phyloP scores from a whole-genome alignment of 2,888 invertebrate species.

The Embidobia sp. region DNA sequence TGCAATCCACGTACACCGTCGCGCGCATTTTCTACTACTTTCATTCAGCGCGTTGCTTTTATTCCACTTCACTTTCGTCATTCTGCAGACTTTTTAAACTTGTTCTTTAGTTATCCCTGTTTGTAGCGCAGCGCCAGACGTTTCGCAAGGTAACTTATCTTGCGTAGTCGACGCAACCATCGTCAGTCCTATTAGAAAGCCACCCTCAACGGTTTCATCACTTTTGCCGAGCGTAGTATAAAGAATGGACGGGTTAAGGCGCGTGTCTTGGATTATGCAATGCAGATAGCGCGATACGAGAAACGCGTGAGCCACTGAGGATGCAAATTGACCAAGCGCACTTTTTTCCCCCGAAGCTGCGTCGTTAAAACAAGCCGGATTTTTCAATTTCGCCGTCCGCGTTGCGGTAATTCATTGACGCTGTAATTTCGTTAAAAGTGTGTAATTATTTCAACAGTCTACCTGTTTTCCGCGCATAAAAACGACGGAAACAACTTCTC shows the following conservation, averaged over 20 bases:
- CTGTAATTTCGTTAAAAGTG: neutral
- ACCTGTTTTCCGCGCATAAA: too few species aligned
- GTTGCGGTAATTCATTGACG: conserved; percentile 6
- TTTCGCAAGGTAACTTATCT: conserved; percentile 49
- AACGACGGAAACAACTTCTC: too few species aligned
- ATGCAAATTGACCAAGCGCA: conserved; percentile 36
- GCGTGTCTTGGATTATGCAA: conserved; percentile 63
- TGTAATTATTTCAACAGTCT: conserved; percentile 11
- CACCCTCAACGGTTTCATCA: conserved; percentile 49
- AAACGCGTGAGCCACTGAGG: conserved; percentile 33
- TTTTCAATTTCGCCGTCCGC: conserved; percentile 7
- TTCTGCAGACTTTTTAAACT: conserved; percentile 21
- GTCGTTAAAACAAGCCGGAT: conserved; percentile 17
- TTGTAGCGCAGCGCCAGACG: conserved; percentile 37
- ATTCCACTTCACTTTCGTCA: conserved; percentile 19
- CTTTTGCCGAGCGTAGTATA: conserved; percentile 33
- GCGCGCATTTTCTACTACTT: conserved; percentile 15
- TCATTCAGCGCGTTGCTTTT: conserved; percentile 24
- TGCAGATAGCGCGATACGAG: conserved; percentile 45
- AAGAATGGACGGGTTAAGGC: conserved; percentile 63
- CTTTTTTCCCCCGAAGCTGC: conserved; percentile 6
- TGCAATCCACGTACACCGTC: too few species aligned
- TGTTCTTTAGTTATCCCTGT: conserved; percentile 11
- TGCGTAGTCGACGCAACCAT: conserved; percentile 41
- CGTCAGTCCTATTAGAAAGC: conserved; percentile 51